Percentiles rank a stretch among this genome's conserved stretches.
These are phyloP conservation scores for Odontomachus brunneus DNA, from an alignment of 1,140 invertebrate species.

Conservation along the genomic window DNA sequence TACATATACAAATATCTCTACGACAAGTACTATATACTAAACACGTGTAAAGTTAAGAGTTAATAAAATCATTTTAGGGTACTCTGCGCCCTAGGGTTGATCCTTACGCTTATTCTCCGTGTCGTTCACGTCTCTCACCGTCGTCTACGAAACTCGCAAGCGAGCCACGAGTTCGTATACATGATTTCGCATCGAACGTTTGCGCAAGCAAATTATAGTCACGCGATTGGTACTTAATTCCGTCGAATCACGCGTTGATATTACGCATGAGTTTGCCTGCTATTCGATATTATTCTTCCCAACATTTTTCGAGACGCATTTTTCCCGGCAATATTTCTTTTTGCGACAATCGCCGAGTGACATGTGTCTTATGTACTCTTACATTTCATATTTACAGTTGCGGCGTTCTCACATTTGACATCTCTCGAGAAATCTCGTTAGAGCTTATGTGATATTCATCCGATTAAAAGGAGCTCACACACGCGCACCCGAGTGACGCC, in stretches of 20 bases:
- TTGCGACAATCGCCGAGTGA: not conserved
- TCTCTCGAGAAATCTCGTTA: not conserved
- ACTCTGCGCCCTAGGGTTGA: conserved; percentile 27
- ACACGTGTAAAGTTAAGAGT: conserved; percentile 83
- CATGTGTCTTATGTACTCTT: not conserved
- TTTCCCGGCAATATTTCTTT: not conserved
- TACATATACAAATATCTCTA: conserved; percentile 78
- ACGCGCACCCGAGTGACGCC: not conserved
- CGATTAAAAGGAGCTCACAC: conserved; percentile 1
- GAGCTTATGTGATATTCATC: not conserved
- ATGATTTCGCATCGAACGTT: not conserved
- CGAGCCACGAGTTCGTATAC: not conserved
- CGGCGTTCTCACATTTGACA: not conserved
- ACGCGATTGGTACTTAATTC: not conserved
- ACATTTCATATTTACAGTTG: not conserved
- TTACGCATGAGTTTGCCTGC: not conserved
- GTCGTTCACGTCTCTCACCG: not conserved
- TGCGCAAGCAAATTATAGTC: not conserved
- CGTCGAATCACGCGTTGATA: not conserved
- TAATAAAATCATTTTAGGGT: conserved; percentile 84
- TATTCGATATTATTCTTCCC: not conserved
- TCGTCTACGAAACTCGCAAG: conserved; percentile 4
- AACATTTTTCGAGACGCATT: no score
- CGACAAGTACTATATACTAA: conserved; percentile 81
- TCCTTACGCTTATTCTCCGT: not conserved